Evolutionary conservation across 2,113 vertebrate genomes (phyloP).

Genomic region (Circaetus gallicus): DNA sequence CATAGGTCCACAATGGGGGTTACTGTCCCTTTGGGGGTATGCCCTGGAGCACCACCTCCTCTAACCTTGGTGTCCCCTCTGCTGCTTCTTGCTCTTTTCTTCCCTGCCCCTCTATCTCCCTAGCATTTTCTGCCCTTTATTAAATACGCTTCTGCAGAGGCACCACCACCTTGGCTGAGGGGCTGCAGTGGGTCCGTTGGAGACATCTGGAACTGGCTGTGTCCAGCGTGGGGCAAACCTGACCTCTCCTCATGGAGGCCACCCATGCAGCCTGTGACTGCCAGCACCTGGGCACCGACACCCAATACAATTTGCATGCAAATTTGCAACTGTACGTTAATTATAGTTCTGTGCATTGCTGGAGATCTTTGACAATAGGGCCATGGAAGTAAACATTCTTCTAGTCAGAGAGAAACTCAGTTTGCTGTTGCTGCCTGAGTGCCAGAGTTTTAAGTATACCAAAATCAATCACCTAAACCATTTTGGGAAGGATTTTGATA

Average conservation of each 20-base stretch:
- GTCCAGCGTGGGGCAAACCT: background rate
- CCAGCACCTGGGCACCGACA: background rate
- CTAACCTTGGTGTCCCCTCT: background rate
- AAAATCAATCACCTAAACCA: background rate
- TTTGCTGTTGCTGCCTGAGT: background rate
- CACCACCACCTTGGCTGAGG: background rate
- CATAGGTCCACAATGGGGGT: background rate
- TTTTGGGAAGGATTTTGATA: background rate
- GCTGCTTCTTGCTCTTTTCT: background rate
- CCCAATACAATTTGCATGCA: background rate
- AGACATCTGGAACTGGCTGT: background rate
- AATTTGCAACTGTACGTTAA: background rate
- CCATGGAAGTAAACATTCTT: background rate
- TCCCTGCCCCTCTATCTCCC: background rate
- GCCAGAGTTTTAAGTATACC: background rate
- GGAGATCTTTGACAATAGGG: background rate
- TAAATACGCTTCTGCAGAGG: background rate
- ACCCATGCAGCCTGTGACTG: background rate
- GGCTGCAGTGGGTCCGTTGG: background rate
- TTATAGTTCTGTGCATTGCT: background rate
- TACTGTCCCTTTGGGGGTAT: background rate
- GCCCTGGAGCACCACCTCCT: background rate
- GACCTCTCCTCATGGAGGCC: background rate
- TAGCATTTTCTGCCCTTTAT: background rate
- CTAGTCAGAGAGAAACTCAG: background rate